phyloP scores from a whole-genome alignment of 2,888 invertebrate genomes.

The Odiellus spinosus region DNA sequence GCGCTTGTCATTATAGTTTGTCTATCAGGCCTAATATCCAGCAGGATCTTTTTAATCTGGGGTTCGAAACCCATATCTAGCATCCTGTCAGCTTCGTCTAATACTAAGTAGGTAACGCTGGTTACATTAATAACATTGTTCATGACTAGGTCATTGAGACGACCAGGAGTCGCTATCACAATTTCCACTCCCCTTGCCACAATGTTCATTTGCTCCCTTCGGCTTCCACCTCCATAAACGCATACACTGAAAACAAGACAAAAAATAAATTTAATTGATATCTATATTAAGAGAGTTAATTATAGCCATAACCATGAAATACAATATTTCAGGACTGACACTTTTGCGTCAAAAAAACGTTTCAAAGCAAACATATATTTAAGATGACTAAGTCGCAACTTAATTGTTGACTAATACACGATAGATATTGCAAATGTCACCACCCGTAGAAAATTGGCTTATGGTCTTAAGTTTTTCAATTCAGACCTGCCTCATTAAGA shows the following conservation, averaged over 20 bases:
- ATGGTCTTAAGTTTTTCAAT: too few species aligned
- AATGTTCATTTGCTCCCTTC: slow-evolving; percentile 56
- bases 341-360: too few species aligned
- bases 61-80: slow-evolving; percentile 42
- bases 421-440: too few species aligned
- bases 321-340: too few species aligned
- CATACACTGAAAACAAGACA: slow-evolving; percentile 45
- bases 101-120: slow-evolving; percentile 62
- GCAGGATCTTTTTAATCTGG: slow-evolving; percentile 54
- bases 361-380: too few species aligned
- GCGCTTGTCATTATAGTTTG: slow-evolving; percentile 96
- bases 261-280: too few species aligned
- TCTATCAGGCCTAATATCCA: slow-evolving; percentile 61
- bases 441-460: too few species aligned
- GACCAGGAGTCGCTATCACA: slow-evolving; percentile 85
- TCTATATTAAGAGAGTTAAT: too few species aligned
- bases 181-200: slow-evolving; percentile 74
- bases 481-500: too few species aligned
- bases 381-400: too few species aligned
- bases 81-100: slow-evolving; percentile 75
- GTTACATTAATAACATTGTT: slow-evolving; percentile 49
- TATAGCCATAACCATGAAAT: too few species aligned
- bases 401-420: too few species aligned
- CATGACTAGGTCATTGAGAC: slow-evolving; percentile 73
- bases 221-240: slow-evolving; percentile 75